Evolutionary conservation across 2,797 vertebrate genomes (phyloP).

Genomic region (Luscinia luscinia): DNA sequence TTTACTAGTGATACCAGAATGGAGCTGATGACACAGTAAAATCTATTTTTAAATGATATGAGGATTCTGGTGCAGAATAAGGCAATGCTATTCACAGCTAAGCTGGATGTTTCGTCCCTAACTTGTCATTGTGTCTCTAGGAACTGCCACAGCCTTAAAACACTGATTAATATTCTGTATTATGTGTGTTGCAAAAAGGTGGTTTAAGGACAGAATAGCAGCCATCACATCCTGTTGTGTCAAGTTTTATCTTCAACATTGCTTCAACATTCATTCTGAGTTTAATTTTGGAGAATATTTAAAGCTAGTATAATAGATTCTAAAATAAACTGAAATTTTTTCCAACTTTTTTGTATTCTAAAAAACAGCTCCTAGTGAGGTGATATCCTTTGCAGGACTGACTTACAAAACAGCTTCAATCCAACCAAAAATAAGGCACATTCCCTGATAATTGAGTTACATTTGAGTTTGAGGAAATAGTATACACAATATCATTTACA

Average conservation of each 20-base stretch:
- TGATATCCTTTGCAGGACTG: background rate
- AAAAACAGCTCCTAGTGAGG: background rate
- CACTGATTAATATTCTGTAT: conserved; percentile 55
- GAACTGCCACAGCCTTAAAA: conserved; percentile 45
- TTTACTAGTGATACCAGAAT: conserved; percentile 45
- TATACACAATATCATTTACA: background rate
- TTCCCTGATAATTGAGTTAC: background rate
- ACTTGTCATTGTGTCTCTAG: conserved; percentile 57
- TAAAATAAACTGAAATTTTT: background rate
- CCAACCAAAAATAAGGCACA: background rate
- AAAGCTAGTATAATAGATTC: background rate
- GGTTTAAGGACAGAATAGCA: conserved; percentile 55
- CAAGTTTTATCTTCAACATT: background rate
- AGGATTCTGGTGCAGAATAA: conserved; percentile 30
- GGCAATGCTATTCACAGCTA: conserved; percentile 29
- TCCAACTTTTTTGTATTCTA: background rate
- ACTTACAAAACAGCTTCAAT: background rate
- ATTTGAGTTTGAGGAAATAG: background rate
- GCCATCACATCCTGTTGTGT: background rate
- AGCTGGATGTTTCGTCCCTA: conserved; percentile 34
- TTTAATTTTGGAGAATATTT: background rate
- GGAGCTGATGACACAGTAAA: conserved; percentile 49
- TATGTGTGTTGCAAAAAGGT: conserved; percentile 27
- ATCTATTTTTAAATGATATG: conserved; percentile 53
- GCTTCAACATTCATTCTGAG: background rate